Conservation (phyloP, 1,140 invertebrate species). For the Vollenhovia emeryi region DNA sequence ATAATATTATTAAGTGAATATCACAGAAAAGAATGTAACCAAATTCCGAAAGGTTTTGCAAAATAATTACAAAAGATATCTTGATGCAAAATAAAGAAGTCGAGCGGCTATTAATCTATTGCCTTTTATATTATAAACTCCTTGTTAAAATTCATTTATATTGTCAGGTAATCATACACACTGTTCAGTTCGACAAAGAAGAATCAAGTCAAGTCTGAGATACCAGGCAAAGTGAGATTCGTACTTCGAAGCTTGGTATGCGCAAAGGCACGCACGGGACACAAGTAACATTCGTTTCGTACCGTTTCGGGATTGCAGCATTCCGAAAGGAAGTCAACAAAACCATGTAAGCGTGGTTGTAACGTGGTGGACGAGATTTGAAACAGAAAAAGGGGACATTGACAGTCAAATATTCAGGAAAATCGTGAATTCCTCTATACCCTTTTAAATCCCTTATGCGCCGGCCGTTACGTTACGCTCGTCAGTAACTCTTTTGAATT, state of each 20-base stretch:
- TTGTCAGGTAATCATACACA: not conserved
- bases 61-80: not conserved
- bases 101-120: not conserved
- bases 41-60: not conserved
- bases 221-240: slow-evolving; percentile 7
- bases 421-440: not conserved
- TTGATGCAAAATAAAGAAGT: not conserved
- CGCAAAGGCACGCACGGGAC: not conserved
- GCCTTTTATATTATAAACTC: not conserved
- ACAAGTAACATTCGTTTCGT: slow-evolving; percentile 43
- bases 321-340: slow-evolving; percentile 50
- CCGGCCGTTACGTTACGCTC: not conserved
- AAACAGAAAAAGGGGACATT: slow-evolving; percentile 22
- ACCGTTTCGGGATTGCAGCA: slow-evolving; percentile 28
- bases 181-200: not conserved
- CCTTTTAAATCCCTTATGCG: not conserved
- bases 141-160: not conserved
- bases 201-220: slow-evolving; percentile 1
- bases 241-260: slow-evolving; percentile 23
- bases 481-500: not conserved
- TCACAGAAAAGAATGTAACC: not conserved
- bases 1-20: not conserved
- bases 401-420: slow-evolving; percentile 4
- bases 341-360: slow-evolving; percentile 27
- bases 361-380: slow-evolving; percentile 14